Conservation (phyloP, 2,888 invertebrate species). For the Plutella xylostella region DNA sequence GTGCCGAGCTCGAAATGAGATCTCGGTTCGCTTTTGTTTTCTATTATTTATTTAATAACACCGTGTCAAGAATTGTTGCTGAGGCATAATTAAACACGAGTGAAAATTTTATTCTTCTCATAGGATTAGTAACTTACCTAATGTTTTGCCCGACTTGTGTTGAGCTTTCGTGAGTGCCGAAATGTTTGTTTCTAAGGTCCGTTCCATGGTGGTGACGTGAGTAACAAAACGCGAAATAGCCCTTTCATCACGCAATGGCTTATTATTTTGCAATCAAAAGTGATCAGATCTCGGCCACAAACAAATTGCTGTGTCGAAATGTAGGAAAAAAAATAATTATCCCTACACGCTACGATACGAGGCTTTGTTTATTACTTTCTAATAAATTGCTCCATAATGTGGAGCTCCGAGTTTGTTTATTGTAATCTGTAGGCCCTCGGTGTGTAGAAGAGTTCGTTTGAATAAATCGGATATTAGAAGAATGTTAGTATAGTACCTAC, state of each 20-base stretch:
- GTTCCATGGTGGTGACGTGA: not conserved
- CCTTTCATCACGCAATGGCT: conserved; percentile 33
- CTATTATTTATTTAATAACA: conserved; percentile 1
- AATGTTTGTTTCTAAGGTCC: too few relatives aligned
- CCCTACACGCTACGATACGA: conserved; percentile 1
- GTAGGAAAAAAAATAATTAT: not conserved
- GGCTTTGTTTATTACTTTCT: conserved; percentile 3
- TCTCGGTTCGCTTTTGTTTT: not conserved
- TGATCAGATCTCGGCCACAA: conserved; percentile 21
- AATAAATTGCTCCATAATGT: conserved; percentile 2
- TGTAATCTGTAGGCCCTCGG: too few relatives aligned
- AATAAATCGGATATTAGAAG: too few relatives aligned
- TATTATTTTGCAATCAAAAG: conserved; percentile 34
- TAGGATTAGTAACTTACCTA: too few relatives aligned
- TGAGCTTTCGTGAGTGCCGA: too few relatives aligned
- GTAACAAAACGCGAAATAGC: conserved; percentile 23
- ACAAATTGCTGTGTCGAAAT: conserved; percentile 16
- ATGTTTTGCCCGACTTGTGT: too few relatives aligned
- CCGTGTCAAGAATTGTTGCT: conserved; percentile 18
- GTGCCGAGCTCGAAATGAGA: not conserved
- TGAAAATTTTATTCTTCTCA: too few relatives aligned
- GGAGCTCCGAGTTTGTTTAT: too few relatives aligned
- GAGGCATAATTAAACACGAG: conserved; percentile 27
- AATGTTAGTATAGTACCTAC: too few relatives aligned
- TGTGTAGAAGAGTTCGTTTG: too few relatives aligned